These are phyloP conservation scores for Pachydiplax longipennis DNA, from an alignment of 2,888 invertebrate genomes.

Conservation along the genomic window DNA sequence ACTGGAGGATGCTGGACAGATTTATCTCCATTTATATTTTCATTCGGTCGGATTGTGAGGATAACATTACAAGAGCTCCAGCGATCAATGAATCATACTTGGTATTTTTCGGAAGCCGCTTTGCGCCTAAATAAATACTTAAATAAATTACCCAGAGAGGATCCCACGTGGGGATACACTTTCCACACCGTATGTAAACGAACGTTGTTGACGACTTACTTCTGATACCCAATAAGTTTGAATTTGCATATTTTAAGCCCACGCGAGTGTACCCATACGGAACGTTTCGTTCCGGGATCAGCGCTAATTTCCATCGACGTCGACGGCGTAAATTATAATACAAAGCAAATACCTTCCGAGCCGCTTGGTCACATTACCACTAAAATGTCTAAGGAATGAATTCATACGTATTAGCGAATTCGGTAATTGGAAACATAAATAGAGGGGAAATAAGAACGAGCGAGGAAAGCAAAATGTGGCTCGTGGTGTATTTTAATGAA, in stretches of 20 bases:
- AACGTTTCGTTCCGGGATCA: too few species aligned
- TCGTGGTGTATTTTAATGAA: too few species aligned
- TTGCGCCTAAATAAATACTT: neutral
- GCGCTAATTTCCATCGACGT: neutral
- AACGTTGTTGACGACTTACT: neutral
- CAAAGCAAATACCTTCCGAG: neutral
- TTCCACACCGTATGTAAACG: neutral
- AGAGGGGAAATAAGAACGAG: too few species aligned
- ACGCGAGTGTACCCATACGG: too few species aligned
- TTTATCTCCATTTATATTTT: slow-evolving; percentile 41
- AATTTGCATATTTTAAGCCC: neutral
- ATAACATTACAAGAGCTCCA: neutral
- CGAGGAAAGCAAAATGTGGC: too few species aligned
- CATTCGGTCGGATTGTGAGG: neutral
- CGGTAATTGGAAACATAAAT: too few species aligned
- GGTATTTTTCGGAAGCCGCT: neutral
- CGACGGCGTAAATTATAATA: neutral
- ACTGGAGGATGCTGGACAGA: slow-evolving; percentile 3
- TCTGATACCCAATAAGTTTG: neutral
- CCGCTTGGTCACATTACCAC: too few species aligned
- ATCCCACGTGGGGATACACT: too few species aligned
- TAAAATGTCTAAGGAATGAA: too few species aligned
- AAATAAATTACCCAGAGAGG: neutral
- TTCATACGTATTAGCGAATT: too few species aligned
- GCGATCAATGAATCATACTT: neutral